phyloP scores from a whole-genome alignment of 1,140 invertebrate species.

The Oreohelix idahoensis region DNA sequence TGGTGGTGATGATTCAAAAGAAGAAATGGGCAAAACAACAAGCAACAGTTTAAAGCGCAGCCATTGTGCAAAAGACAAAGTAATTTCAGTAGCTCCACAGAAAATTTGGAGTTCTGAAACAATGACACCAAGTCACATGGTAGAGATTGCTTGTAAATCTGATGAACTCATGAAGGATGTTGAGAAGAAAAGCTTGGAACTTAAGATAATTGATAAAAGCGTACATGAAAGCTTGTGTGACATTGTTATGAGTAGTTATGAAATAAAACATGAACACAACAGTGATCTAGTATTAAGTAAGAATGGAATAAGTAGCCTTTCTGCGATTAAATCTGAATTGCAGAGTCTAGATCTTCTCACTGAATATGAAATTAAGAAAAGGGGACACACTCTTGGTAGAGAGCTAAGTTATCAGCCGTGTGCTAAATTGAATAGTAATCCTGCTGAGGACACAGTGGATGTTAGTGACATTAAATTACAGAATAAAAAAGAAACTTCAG shows the following conservation, averaged over 20 bases:
- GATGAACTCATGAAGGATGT: background rate
- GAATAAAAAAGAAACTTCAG: background rate
- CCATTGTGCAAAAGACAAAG: background rate
- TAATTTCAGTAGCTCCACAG: constrained; percentile 1
- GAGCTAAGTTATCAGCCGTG: too few species aligned
- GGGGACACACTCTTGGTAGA: too few species aligned
- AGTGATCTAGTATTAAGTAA: background rate
- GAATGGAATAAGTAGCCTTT: background rate
- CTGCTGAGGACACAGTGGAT: background rate
- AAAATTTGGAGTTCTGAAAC: constrained; percentile 17
- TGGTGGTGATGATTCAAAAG: background rate
- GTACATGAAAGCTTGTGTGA: background rate
- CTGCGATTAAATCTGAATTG: background rate
- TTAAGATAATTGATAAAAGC: background rate
- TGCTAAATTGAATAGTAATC: background rate
- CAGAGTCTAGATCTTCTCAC: background rate
- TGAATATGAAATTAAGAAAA: background rate
- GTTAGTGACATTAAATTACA: background rate
- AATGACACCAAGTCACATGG: background rate
- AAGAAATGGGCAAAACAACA: constrained; percentile 23
- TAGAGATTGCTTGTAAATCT: background rate
- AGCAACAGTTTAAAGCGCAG: constrained; percentile 5
- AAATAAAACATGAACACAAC: background rate
- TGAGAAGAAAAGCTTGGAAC: constrained; percentile 10
- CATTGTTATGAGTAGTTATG: background rate